These are phyloP conservation scores for Linepithema humile DNA, from an alignment of 1,140 invertebrate genomes.

Conservation along the genomic window DNA sequence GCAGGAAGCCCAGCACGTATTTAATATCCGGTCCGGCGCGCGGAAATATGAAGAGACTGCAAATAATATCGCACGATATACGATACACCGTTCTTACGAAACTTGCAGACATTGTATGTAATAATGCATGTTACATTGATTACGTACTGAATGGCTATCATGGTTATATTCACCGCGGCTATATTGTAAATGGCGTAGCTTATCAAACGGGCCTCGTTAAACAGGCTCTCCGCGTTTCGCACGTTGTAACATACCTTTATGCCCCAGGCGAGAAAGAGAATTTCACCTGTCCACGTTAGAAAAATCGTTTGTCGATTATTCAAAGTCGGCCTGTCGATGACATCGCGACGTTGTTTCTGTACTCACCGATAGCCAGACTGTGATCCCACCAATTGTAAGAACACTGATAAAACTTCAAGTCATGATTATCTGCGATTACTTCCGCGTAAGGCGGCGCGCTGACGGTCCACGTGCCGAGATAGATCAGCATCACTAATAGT, in stretches of 20 bases:
- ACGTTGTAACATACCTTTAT: slow-evolving; percentile 96
- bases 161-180: slow-evolving; percentile 94
- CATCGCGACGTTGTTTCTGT: background rate
- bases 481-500: slow-evolving; percentile 93
- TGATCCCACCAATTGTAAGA: slow-evolving; percentile 97
- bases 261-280: slow-evolving; percentile 95
- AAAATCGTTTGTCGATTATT: background rate
- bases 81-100: background rate
- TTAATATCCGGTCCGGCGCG: slow-evolving; percentile 95
- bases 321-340: background rate
- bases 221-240: slow-evolving; percentile 95
- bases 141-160: slow-evolving; percentile 96
- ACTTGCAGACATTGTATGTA: background rate
- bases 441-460: slow-evolving; percentile 91
- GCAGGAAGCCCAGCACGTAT: slow-evolving; percentile 93
- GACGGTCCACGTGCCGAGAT: slow-evolving; percentile 95
- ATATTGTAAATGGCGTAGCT: slow-evolving; percentile 98
- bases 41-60: slow-evolving; percentile 93
- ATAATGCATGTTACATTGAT: slow-evolving; percentile 15
- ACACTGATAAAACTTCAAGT: slow-evolving; percentile 94
- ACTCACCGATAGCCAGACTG: slow-evolving; percentile 92
- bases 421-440: slow-evolving; percentile 89
- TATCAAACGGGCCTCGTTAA: slow-evolving; percentile 96
- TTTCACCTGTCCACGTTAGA: slow-evolving; percentile 87
- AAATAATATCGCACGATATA: background rate